phyloP scores from a whole-genome alignment of 2,888 invertebrate species.

The Caenorhabditis drosophilae region DNA sequence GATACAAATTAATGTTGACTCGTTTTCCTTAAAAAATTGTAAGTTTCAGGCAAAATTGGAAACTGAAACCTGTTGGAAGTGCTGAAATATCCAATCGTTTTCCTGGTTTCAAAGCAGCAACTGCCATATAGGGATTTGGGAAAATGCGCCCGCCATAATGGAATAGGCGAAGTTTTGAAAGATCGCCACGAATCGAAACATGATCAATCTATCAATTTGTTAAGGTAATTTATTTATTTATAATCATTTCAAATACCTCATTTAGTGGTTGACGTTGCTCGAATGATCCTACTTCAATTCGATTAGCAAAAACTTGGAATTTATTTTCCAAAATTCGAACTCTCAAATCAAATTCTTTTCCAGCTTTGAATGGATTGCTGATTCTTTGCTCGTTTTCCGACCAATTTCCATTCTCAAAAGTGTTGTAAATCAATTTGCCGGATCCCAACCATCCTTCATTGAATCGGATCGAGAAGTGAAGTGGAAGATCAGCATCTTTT shows the following conservation, averaged over 20 bases:
- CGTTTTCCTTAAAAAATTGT: constrained; percentile 54
- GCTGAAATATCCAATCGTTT: constrained; percentile 67
- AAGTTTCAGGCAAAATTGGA: background rate
- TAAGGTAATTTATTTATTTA: background rate
- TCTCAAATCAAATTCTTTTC: constrained; percentile 64
- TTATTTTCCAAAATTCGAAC: constrained; percentile 65
- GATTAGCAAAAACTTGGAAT: constrained; percentile 67
- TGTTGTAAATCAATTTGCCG: constrained; percentile 66
- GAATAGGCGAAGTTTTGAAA: constrained; percentile 62
- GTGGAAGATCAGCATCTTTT: constrained; percentile 64
- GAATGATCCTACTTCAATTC: constrained; percentile 64
- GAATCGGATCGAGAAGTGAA: constrained; percentile 68
- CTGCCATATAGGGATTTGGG: constrained; percentile 65
- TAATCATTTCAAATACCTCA: constrained; percentile 44
- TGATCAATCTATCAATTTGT: constrained; percentile 59
- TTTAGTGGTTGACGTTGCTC: constrained; percentile 61
- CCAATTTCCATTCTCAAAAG: constrained; percentile 66
- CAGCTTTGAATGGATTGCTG: constrained; percentile 63
- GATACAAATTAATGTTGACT: constrained; percentile 65
- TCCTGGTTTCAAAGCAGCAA: constrained; percentile 63
- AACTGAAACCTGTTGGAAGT: constrained; percentile 59
- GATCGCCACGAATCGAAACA: constrained; percentile 65
- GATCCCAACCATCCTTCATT: constrained; percentile 56
- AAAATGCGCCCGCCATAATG: constrained; percentile 67
- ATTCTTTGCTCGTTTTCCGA: constrained; percentile 65